Base-by-base conservation (phyloP, 1,140 invertebrate genomes). In the Linepithema humile region DNA sequence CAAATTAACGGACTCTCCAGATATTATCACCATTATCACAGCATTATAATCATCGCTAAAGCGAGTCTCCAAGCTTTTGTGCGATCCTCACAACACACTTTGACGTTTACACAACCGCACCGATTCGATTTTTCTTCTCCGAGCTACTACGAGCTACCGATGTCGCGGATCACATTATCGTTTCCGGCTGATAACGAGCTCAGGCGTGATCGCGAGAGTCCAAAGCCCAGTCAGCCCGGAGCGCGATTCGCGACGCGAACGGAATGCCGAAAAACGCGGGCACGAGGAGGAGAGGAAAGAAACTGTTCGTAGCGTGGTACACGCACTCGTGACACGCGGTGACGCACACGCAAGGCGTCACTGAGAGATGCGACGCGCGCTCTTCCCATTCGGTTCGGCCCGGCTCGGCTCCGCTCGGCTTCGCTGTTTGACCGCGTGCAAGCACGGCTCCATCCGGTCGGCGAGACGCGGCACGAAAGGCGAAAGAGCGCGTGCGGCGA, bases 281-380 rank as follows among this genome's bases (percentile, higher is more conserved):
- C 72, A 32, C 67, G 53, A 23, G 23, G 26, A n/a, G 12, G 2
- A 26, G 23, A 57, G 4, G 20, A 12, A 23, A 57, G 26, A 9
- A 57, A 10, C 20, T 20, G 53, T 12, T 12, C 40, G 40, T 2
- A 40, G 60, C 17, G 29, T 48, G 48, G 69, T 48, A 32, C 17
- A n/a, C 48, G 29, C 53, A 82, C 67, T 74, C 78, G 78, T 82
- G 67, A 82, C 78, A 60, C 43, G 57, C 69, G 64, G 45, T 69
- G 67, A 82, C 69, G 78, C 40, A 72, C 45, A 80, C 75, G 75
- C 75, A 20, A 57, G n/a, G 50, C 75, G 75, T 75, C 73, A 48
- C 64, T 70, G 64, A 35, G 59, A 69, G 75, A 70, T 26, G 55
- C 26, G 48, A 35, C 43, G 69, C 38, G 55, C 45, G 43, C 62